Evolutionary conservation across 2,888 invertebrate species (phyloP).

Genomic region (Prostheceraeus crozeri): DNA sequence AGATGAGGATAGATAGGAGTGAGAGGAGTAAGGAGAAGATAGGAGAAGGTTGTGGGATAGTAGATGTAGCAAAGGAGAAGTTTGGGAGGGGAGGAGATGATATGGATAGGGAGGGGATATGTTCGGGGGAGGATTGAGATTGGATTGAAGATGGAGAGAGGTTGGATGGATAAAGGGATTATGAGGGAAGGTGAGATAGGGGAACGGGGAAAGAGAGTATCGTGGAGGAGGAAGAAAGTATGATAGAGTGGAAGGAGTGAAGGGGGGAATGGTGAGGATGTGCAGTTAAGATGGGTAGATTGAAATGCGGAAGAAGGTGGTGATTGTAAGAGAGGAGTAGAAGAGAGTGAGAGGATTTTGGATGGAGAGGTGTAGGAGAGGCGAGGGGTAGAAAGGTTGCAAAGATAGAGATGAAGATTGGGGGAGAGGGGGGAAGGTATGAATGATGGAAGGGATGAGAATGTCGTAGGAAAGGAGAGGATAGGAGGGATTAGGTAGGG

Average conservation of each 20-base stretch:
- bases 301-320: neutral
- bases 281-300: too few relatives aligned
- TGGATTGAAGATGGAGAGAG: too few relatives aligned
- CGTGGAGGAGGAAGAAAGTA: too few relatives aligned
- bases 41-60: too few relatives aligned
- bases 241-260: too few relatives aligned
- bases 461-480: slow-evolving; percentile 6
- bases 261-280: too few relatives aligned
- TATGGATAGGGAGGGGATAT: too few relatives aligned
- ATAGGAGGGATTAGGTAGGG: slow-evolving; percentile 16
- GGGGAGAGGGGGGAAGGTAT: neutral
- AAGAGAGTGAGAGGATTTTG: slow-evolving; percentile 21
- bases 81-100: too few relatives aligned
- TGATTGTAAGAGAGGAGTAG: slow-evolving; percentile 29
- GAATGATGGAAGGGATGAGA: slow-evolving; percentile 20
- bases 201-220: too few relatives aligned
- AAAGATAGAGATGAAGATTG: neutral
- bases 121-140: too few relatives aligned
- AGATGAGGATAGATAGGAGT: neutral
- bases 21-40: slow-evolving; percentile 12
- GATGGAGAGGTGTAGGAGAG: slow-evolving; percentile 17
- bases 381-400: slow-evolving; percentile 16
- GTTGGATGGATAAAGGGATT: too few relatives aligned
- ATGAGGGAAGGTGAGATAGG: too few relatives aligned
- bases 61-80: neutral